A percentile compares a stretch with the other conserved stretches of the same genome.
Evolutionary conservation across 1,140 invertebrate species (phyloP).

Genomic region (Cephus cinctus): DNA sequence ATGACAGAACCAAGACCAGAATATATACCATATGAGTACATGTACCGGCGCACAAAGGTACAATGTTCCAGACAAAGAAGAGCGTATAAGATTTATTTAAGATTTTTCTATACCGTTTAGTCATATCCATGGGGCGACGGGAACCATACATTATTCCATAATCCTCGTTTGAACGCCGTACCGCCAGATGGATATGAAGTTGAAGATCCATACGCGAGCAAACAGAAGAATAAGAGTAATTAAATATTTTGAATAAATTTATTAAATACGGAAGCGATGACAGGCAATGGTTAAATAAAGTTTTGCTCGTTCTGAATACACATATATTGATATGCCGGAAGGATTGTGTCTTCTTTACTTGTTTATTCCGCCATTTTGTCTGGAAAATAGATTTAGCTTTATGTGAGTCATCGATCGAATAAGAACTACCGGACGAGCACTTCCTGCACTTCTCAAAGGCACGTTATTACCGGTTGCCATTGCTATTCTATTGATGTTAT

Average conservation of each 20-base stretch:
- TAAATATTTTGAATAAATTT: no score
- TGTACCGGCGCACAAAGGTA: slow-evolving; percentile 32
- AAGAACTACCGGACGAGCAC: no score
- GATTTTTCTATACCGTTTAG: slow-evolving; percentile 50
- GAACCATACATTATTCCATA: slow-evolving; percentile 62
- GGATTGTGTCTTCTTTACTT: no score
- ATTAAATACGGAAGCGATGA: no score
- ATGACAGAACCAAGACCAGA: slow-evolving; percentile 19
- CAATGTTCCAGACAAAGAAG: not conserved
- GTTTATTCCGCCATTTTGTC: no score
- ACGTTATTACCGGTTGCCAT: no score
- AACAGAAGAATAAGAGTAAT: no score
- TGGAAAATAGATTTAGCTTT: no score
- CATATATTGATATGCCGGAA: slow-evolving; percentile 1
- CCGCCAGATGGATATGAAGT: slow-evolving; percentile 61
- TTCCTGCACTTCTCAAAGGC: no score
- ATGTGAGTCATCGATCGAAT: no score
- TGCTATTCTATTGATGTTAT: no score
- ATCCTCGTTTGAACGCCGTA: slow-evolving; percentile 58
- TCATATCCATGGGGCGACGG: slow-evolving; percentile 68
- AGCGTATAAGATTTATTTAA: slow-evolving; percentile 8
- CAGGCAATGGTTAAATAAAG: slow-evolving; percentile 5
- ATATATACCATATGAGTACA: slow-evolving; percentile 27
- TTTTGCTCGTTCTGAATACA: not conserved
- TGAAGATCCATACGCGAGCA: slow-evolving; percentile 21